Evolutionary conservation across 2,113 vertebrate genomes (phyloP).

Genomic region (Pangasianodon hypophthalmus): DNA sequence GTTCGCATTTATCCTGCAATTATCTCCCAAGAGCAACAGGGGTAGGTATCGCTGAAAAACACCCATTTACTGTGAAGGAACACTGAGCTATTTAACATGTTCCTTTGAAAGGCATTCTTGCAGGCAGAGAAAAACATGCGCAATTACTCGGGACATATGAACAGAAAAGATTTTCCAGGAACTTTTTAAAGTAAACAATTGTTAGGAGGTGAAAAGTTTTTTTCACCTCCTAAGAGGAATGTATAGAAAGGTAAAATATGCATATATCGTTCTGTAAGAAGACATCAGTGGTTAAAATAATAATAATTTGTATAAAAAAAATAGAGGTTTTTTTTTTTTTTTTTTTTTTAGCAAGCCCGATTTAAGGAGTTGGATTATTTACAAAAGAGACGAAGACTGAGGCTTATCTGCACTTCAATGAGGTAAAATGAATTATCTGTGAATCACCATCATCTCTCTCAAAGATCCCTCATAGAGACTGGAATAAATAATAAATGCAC

Average conservation of each 20-base stretch:
- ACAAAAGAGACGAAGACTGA: slow-evolving; percentile 21
- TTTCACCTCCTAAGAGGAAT: neutral
- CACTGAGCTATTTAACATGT: slow-evolving; percentile 37
- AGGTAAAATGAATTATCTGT: slow-evolving; percentile 19
- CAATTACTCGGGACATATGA: slow-evolving; percentile 39
- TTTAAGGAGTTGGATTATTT: slow-evolving; percentile 33
- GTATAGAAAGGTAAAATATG: slow-evolving; percentile 8
- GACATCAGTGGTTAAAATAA: slow-evolving; percentile 3
- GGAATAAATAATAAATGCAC: slow-evolving; percentile 29
- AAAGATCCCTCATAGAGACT: slow-evolving; percentile 19
- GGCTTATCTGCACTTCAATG: slow-evolving; percentile 44
- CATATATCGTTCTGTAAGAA: neutral
- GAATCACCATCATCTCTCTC: neutral
- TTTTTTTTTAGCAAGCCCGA: slow-evolving; percentile 7
- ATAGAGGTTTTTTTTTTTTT: too few species aligned
- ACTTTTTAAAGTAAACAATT: slow-evolving; percentile 41
- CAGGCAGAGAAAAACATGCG: slow-evolving; percentile 12
- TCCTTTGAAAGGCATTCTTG: slow-evolving; percentile 36
- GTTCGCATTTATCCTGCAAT: slow-evolving; percentile 48
- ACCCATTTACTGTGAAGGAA: slow-evolving; percentile 39
- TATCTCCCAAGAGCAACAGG: slow-evolving; percentile 33
- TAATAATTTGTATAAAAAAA: neutral
- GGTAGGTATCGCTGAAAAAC: slow-evolving; percentile 27
- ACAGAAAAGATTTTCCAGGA: slow-evolving; percentile 21
- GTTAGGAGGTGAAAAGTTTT: slow-evolving; percentile 10